Evolutionary conservation across 2,888 invertebrate species (phyloP), one percentile per base, ranked within the genome.

Genomic region (Callosobruchus maculatus): DNA sequence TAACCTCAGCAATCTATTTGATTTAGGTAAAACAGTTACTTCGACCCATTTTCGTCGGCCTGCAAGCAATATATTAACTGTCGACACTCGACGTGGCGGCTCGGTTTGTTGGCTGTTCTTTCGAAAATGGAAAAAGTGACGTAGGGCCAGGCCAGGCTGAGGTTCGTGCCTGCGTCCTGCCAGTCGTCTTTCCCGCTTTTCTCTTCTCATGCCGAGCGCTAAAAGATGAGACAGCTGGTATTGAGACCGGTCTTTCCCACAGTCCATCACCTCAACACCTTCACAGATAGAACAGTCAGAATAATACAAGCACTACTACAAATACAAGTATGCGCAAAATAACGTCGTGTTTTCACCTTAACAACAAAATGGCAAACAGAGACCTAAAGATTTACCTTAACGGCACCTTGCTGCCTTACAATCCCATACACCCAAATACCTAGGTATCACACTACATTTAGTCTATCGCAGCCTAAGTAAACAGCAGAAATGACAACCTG

Each of bases 261-360:
- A 83, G 84, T 85, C 82, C 83, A 85, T 85, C 85, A 85, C 83
- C 85, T 85, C 85, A 85, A 7, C 13, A 49, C 49, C 9, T 0
- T 49, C 49, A 1, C 9, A 49, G 49, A 18, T 49, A 18, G 7
- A 13, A 18, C 49, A 49, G 49, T 49, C 49, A 49, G 5, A 49
- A 7, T 49, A 26, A 26, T 2, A 7, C 7, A 26, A 26, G 3
- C 7, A 4, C 7, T 26, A 7, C n/a, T n/a, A n/a, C n/a, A n/a
- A n/a, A n/a, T n/a, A n/a, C n/a, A n/a, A n/a, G n/a, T n/a, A n/a
- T n/a, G n/a, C n/a, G n/a, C n/a, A n/a, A n/a, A n/a, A n/a, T n/a
- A n/a, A n/a, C n/a, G n/a, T n/a, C n/a, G n/a, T n/a, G n/a, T n/a
- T n/a, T n/a, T n/a, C n/a, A n/a, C n/a, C n/a, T n/a, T n/a, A n/a